Evolutionary conservation across 2,113 vertebrate genomes (phyloP).

Genomic region (Tyto alba): DNA sequence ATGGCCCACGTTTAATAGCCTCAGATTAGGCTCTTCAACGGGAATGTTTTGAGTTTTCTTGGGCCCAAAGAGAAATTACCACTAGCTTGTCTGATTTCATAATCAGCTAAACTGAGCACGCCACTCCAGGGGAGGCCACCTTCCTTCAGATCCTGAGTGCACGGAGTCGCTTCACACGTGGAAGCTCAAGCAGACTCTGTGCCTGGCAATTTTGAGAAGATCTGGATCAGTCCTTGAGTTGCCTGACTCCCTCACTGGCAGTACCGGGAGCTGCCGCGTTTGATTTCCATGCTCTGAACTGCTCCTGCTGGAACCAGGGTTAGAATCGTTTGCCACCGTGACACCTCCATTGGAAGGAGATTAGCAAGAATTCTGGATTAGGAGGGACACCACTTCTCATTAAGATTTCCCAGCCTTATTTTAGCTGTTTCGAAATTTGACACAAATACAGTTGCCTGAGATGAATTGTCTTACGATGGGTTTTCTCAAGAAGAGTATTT

Average conservation of each 20-base stretch:
- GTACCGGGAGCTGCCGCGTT: not conserved
- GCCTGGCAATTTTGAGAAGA: not conserved
- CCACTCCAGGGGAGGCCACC: not conserved
- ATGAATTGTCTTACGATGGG: not conserved
- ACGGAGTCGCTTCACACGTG: not conserved
- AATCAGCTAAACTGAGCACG: not conserved
- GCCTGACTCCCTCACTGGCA: not conserved
- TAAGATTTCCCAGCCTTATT: not conserved
- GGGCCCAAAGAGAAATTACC: not conserved
- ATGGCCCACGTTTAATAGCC: not conserved
- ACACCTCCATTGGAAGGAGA: not conserved
- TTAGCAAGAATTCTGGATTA: not conserved
- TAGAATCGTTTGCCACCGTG: not conserved
- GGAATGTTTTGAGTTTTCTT: not conserved
- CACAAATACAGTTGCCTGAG: not conserved
- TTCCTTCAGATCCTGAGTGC: not conserved
- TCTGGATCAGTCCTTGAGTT: not conserved
- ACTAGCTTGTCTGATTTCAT: not conserved
- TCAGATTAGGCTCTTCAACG: not conserved
- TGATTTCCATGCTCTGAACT: not conserved
- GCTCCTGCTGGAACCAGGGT: not conserved
- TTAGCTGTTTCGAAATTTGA: not conserved
- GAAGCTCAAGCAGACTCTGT: not conserved
- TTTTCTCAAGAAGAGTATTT: not conserved
- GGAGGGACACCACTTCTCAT: not conserved